Conservation (phyloP, 1,140 invertebrate species). For the Halictus rubicundus region DNA sequence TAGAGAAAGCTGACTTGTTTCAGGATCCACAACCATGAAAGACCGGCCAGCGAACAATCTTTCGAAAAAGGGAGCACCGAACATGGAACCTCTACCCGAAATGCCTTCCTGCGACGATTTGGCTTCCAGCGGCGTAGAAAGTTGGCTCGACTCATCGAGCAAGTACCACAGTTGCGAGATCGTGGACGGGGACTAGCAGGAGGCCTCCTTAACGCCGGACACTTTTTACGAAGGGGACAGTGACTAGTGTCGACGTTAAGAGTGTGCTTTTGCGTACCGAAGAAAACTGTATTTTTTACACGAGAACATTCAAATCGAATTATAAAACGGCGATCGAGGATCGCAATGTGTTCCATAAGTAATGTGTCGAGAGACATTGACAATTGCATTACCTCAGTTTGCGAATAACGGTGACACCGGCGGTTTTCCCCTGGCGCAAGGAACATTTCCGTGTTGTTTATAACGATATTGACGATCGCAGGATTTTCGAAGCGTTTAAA, state of each 20-base stretch:
- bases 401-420: background rate
- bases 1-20: background rate
- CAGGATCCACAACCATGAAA: constrained; percentile 60
- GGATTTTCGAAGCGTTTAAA: background rate
- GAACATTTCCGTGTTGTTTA: background rate
- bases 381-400: background rate
- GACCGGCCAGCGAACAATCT: constrained; percentile 69
- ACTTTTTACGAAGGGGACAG: constrained; percentile 35
- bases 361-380: background rate
- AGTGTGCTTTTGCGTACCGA: background rate
- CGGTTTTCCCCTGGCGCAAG: background rate
- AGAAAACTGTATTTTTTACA: constrained; percentile 13
- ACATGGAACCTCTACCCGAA: constrained; percentile 83
- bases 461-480: background rate
- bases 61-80: constrained; percentile 75
- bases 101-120: constrained; percentile 85
- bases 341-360: background rate
- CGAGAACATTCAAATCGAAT: background rate
- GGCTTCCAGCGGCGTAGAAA: constrained; percentile 84
- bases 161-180: constrained; percentile 88
- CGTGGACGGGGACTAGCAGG: constrained; percentile 83
- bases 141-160: constrained; percentile 86
- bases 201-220: constrained; percentile 49
- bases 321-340: background rate
- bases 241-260: constrained; percentile 32